Evolutionary conservation across 2,888 invertebrate genomes (phyloP), one percentile per base, ranked within the genome.

Genomic region (Erebia aethiops): DNA sequence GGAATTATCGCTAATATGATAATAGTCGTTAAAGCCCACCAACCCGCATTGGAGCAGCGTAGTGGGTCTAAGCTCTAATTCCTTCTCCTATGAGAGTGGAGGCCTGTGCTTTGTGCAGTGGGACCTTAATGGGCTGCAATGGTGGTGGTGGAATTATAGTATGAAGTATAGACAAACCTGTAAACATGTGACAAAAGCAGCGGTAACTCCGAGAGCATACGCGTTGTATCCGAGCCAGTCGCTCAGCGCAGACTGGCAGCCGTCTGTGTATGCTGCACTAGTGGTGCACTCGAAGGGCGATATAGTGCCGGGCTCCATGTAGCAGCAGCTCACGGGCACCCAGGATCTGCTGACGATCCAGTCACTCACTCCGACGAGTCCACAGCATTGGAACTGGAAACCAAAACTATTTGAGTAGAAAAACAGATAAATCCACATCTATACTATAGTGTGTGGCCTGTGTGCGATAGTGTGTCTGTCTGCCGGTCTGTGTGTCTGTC

Each of bases 311-410:
- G 81, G 79, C 66, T 91, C 89, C 14, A 92, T 84, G 26, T 76
- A 71, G 79, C 96, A 97, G 80, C 97, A 97, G 51, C 95, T 94
- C n/a, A 94, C 76, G 0, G 96, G 96, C 16, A 95, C 81, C 18
- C 16, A 16, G 2, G 16, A 10, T 41, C 80, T 80, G 64, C 76
- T 80, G 0, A 75, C 70, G 0, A 65, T 43, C 95, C 95, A 97
- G 79, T 96, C 96, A 0, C 78, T 78, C 3, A 87, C 90, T 26
- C 87, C 91, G 0, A 77, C 71, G 0, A 95, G 92, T 3, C 97
- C 97, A 80, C 97, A 97, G 84, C 97, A 97, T 49, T 91, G 66
- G 75, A 96, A 95, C 95, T 96, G 81, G n/a, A 77, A 78, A 71
- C 52, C 14, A 58, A 14, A 52, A 57, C 46, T 1, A 35, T 35